Conservation (phyloP, 2,113 vertebrate species). For the Burhinus bistriatus region DNA sequence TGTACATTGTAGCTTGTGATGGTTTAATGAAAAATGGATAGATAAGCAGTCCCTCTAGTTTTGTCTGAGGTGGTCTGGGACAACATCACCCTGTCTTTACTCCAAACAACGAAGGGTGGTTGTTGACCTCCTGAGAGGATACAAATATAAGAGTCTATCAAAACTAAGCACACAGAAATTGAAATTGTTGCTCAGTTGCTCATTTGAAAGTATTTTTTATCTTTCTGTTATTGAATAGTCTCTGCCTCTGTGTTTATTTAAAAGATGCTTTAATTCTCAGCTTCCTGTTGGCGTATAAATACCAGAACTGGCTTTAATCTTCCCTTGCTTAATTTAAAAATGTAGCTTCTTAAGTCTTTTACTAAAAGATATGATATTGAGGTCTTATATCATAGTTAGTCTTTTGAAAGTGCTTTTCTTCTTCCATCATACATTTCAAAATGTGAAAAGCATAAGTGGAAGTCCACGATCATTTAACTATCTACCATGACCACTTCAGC, state of each 20-base stretch:
- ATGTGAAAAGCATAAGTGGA: not conserved
- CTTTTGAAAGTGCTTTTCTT: not conserved
- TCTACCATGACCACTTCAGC: not conserved
- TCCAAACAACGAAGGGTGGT: not conserved
- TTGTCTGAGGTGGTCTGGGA: not conserved
- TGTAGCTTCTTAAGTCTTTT: not conserved
- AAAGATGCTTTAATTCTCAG: not conserved
- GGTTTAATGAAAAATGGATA: not conserved
- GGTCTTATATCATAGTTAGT: not conserved
- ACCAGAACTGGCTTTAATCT: not conserved
- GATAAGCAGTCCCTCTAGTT: not conserved
- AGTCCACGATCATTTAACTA: not conserved
- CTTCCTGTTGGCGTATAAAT: not conserved
- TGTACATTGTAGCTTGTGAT: not conserved
- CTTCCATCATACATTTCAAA: not conserved
- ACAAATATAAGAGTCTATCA: not conserved
- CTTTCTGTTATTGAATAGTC: not conserved
- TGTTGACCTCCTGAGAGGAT: not conserved
- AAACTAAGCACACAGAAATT: not conserved
- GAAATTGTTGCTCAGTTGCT: not conserved
- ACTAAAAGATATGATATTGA: not conserved
- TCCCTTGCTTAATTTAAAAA: not conserved
- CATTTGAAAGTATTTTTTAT: not conserved
- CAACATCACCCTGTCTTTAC: not conserved
- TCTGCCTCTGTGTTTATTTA: not conserved